Percentiles rank a stretch among this genome's conserved stretches.
Conservation (phyloP, 1,140 invertebrate species). For the Steinernema khuongi region DNA sequence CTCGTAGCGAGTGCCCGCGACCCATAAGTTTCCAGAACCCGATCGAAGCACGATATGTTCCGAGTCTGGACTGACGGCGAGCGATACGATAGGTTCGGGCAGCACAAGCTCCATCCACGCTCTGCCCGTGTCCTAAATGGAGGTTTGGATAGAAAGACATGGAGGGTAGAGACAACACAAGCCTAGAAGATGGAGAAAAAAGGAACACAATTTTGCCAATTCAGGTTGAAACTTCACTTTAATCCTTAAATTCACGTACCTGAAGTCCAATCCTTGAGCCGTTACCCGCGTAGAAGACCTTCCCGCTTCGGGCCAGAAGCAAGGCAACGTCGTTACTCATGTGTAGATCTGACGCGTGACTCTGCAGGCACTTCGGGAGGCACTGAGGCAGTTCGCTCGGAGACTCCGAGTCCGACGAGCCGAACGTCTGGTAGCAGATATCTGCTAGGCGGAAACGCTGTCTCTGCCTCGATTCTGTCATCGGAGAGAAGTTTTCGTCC, state of each 20-base stretch:
- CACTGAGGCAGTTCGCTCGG: constrained; percentile 29
- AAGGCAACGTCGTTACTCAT: constrained; percentile 46
- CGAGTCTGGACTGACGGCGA: constrained; percentile 39
- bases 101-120: constrained; percentile 48
- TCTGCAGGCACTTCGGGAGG: constrained; percentile 27
- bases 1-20: constrained; percentile 31
- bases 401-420: constrained; percentile 26
- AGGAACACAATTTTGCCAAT: too few relatives aligned
- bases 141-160: background rate
- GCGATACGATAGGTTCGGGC: constrained; percentile 46
- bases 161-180: too few relatives aligned
- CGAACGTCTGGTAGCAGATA: constrained; percentile 40
- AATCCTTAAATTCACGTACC: constrained; percentile 19
- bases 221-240: too few relatives aligned
- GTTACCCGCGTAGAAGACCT: constrained; percentile 54
- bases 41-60: constrained; percentile 47
- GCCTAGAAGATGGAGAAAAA: too few relatives aligned
- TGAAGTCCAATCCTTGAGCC: constrained; percentile 42
- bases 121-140: constrained; percentile 38
- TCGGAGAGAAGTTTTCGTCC: constrained; percentile 42
- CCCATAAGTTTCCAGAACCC: constrained; percentile 50
- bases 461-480: background rate
- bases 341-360: constrained; percentile 47
- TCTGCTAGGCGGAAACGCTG: constrained; percentile 45
- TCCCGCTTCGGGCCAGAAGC: constrained; percentile 47